Evolutionary conservation across 2,797 vertebrate genomes (phyloP), one percentile per base, ranked within the genome.

Genomic region (Acestrorhynchus altus): DNA sequence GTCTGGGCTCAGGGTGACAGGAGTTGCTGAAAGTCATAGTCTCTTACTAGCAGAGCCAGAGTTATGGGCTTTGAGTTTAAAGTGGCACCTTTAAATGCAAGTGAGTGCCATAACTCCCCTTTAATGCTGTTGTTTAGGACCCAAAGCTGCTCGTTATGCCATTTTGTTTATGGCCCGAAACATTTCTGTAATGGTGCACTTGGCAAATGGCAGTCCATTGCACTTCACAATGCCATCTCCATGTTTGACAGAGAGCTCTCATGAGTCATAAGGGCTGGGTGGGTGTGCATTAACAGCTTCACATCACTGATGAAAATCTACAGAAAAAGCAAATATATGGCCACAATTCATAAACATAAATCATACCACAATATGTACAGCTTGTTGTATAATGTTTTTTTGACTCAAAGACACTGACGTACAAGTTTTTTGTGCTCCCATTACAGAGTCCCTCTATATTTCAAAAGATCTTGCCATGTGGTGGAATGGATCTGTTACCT

Each of bases 91-190:
- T 76, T 80, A 59, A 83, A 74, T 18, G 44, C 57, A 72, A 66
- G 40, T 59, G 54, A 73, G 73, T 66, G 64, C 42, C 75, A 78
- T 80, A 80, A 82, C 75, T 61, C 72, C 56, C 51, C 69, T 31
- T 74, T 84, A 76, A 78, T 78, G 64, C 63, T 74, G 57, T 74
- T 76, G 75, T 82, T 78, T 82, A 61, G 65, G 64, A 57, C 61
- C 39, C 65, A 74, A 49, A 74, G 54, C 69, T 9, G n/a, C 52
- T 72, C 39, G 10, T 79, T 79, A 79, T 76, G 79, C 72, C 77
- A 79, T 83, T 83, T 83, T 64, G 74, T 85, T 83, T 77, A 81
- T 81, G 70, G 70, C 60, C 66, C 40, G 60, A 59, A 81, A 79
- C 74, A 74, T 81, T 83, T 85, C 70, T 67, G 73, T 79, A 77